Evolutionary conservation across 2,113 vertebrate genomes (phyloP).

Genomic region (Hippocampus barbouri): DNA sequence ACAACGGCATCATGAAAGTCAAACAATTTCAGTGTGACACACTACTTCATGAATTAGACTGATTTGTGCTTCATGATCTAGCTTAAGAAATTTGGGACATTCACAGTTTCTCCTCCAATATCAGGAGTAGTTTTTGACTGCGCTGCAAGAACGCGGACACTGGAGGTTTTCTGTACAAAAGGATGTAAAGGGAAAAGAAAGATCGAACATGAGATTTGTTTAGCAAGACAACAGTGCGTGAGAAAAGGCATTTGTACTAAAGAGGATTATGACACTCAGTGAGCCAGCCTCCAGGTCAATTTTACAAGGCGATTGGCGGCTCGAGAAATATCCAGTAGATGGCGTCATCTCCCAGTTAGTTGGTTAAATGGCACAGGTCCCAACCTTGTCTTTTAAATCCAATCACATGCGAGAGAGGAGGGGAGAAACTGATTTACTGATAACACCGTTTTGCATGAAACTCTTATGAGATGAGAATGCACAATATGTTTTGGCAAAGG

Average conservation of each 20-base stretch:
- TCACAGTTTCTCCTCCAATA: not conserved
- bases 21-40: not conserved
- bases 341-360: constrained; percentile 47
- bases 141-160: not conserved
- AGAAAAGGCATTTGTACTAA: not conserved
- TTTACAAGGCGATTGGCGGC: not conserved
- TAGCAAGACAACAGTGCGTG: constrained; percentile 10
- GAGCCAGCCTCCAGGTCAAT: constrained; percentile 8
- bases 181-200: not conserved
- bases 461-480: not conserved
- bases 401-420: constrained; percentile 14
- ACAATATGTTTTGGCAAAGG: constrained; percentile 10
- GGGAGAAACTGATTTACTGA: constrained; percentile 21
- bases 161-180: not conserved
- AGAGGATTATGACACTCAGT: constrained; percentile 10
- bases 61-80: too few species aligned
- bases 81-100: not conserved
- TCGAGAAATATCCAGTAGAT: constrained; percentile 54
- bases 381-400: constrained; percentile 34
- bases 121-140: not conserved
- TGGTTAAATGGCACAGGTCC: not conserved
- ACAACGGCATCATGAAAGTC: too few species aligned
- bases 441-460: constrained; percentile 13
- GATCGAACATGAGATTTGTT: not conserved
- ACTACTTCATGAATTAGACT: not conserved